Evolutionary conservation across 2,113 vertebrate species (phyloP), one percentile per base, ranked within the genome.

Genomic region (Esox niger): DNA sequence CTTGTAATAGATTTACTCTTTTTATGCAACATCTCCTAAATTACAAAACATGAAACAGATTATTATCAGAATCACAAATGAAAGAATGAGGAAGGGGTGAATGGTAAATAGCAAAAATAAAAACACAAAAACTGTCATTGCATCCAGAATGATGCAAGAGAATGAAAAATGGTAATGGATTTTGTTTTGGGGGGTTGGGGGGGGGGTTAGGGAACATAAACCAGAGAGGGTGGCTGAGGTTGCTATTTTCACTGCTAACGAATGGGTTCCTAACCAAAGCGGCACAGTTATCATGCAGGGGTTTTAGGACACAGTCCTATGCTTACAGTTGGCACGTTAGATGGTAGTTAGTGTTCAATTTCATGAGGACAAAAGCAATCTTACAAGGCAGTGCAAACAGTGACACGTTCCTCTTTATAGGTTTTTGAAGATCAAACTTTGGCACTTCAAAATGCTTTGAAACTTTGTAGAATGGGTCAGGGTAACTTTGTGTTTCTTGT

Each of bases 1-100:
- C 89, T 95, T 91, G n/a, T 91, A 92, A 93, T 94, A 90, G 75
- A 89, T 86, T 86, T 88, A 79, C 90, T 93, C 85, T 94, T 87
- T n/a, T 92, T 86, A 85, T 86, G 91, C 91, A 93, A 94, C 90
- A 93, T 90, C 88, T 93, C 83, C 93, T 95, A 93, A 93, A 94
- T 95, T 94, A 94, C 90, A 94, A 94, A 95, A 91, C 89, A 85
- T 84, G 86, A 74, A 79, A 87, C 79, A 88, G 59, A 79, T 73
- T 86, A 78, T 72, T 82, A 63, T 81, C 78, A 74, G 76, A 87
- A 80, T 75, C 78, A 86, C 82, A 81, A 80, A 83, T 79, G 68
- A 66, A 87, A 91, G 90, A 91, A 93, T 89, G 90, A 91, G 92
- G 92, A 90, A 88, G 88, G 87, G 84, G 89, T 92, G 56, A 67